A percentile compares a stretch with the other conserved stretches of the same genome.
phyloP scores from a whole-genome alignment of 2,113 vertebrate genomes.

The Equus przewalskii region DNA sequence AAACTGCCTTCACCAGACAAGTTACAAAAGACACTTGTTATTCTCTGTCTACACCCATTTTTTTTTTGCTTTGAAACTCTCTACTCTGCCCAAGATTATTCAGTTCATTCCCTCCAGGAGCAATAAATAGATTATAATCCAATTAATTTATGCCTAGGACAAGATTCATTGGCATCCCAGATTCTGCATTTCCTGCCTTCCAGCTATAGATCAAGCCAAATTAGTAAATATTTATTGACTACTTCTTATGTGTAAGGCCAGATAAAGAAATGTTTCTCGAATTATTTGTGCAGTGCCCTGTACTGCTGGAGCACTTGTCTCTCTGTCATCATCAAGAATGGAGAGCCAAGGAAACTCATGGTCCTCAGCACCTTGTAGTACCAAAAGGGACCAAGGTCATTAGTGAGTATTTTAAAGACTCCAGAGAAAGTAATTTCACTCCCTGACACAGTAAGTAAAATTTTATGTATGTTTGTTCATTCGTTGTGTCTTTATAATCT shows the following conservation, averaged over 20 bases:
- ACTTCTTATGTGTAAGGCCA: not conserved
- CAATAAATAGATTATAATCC: not conserved
- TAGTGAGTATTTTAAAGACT: not conserved
- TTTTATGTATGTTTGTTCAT: not conserved
- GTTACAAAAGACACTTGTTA: not conserved
- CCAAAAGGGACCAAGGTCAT: not conserved
- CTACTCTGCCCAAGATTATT: not conserved
- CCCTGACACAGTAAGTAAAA: not conserved
- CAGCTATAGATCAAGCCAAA: not conserved
- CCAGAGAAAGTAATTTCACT: not conserved
- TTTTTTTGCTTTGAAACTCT: not conserved
- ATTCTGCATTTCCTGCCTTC: not conserved
- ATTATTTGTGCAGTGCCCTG: not conserved
- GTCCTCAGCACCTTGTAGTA: not conserved
- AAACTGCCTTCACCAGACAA: not conserved
- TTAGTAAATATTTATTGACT: not conserved
- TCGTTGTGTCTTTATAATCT: not conserved
- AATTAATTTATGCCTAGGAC: not conserved
- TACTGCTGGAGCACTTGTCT: not conserved
- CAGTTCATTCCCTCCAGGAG: not conserved
- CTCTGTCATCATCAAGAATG: not conserved
- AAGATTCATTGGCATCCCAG: not conserved
- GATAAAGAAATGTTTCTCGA: not conserved
- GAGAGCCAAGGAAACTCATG: not conserved
- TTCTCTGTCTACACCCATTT: not conserved